Percentiles rank a stretch among this genome's conserved stretches.
These are phyloP conservation scores for Mormyrus hasselquistii DNA, from an alignment of 2,797 vertebrate genomes.

Conservation along the genomic window DNA sequence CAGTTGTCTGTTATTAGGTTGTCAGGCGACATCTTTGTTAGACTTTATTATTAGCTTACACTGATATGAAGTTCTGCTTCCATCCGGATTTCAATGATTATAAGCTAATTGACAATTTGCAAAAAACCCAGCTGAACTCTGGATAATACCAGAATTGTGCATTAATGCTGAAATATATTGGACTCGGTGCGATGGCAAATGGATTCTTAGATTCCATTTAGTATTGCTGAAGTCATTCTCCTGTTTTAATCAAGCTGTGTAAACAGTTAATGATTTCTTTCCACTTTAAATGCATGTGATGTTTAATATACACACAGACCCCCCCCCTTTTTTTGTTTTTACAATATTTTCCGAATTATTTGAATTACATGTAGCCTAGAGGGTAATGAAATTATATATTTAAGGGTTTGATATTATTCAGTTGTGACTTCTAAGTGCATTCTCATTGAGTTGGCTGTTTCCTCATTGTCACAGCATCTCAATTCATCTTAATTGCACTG, in stretches of 20 bases:
- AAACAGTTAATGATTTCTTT: conserved; percentile 1
- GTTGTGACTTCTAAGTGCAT: neutral
- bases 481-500: neutral
- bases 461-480: neutral
- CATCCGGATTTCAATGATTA: conserved; percentile 5
- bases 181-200: neutral
- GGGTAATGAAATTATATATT: neutral
- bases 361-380: neutral
- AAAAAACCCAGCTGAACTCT: neutral
- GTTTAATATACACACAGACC: neutral
- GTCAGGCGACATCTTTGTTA: neutral
- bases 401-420: neutral
- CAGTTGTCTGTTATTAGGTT: neutral
- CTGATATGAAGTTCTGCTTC: neutral
- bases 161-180: neutral
- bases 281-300: neutral
- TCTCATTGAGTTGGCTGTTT: neutral
- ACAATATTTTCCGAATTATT: neutral
- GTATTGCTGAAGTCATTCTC: neutral
- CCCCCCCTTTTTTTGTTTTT: too few relatives aligned
- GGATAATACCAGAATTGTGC: neutral
- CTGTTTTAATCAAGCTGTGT: neutral
- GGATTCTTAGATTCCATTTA: neutral
- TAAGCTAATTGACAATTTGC: neutral
- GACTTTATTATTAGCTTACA: neutral